Evolutionary conservation across 53 echinoderm and acorn worm species (phyloP), one percentile per base, ranked within the genome.

Genomic region (Temnopleurus reevesii): DNA sequence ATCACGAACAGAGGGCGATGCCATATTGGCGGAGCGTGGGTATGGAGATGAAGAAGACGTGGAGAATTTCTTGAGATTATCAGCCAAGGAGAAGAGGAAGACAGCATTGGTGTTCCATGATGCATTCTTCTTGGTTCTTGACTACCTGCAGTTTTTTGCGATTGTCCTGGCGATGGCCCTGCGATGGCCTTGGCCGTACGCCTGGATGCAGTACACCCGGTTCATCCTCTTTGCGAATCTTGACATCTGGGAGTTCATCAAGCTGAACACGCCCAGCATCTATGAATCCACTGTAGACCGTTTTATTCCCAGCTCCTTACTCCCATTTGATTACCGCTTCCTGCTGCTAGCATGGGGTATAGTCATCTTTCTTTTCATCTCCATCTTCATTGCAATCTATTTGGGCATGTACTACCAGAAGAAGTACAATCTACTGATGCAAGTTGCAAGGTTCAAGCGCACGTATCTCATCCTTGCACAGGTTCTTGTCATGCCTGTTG

Each of bases 101-200:
- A 95, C 92, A 15, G 92, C 92, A 46, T 87, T 98, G 57, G 90
- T 98, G 12, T 86, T 93, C 38, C 94, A 95, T 46, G 95, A 96
- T 91, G 93, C 93, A 0, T 19, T 86, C 87, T 83, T 94, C 38
- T 49, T 94, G 55, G 57, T 94, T 35, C 41, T 96, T 18, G 96
- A 96, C 83, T 96, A 92, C 64, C 93, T 98, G 9, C 99, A 98
- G 92, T 91, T 96, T 61, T 96, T 94, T 77, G 99, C 99, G 12
- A 76, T 96, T 51, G 83, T 98, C n/a, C 59, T 95, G 83, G 90
- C 99, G n/a, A 90, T 94, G 26, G 92, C 99, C 0, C 12, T 98
- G 31, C 93, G 99, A 5, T 96, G 99, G 95, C 94, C 99, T 0
- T 97, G 99, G 99, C 99, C 99, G 0, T 91, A 92, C 58, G 85